Base-by-base conservation (phyloP, 2,113 vertebrate genomes). In the Tor tambroides region DNA sequence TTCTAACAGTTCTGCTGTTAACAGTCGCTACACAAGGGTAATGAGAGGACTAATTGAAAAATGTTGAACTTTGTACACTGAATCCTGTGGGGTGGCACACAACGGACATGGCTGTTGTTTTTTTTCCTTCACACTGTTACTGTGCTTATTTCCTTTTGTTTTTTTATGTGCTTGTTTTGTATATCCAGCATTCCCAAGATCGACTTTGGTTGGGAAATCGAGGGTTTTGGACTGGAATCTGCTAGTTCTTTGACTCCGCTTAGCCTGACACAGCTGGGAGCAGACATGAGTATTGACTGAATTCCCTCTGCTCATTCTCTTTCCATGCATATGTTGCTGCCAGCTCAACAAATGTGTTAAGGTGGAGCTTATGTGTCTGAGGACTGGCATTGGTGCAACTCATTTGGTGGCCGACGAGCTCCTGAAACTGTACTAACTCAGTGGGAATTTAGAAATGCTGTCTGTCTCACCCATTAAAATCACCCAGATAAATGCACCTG, bases 381-480 rank as follows among this genome's bases (percentile, higher is more conserved):
- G 72, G 78, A 51, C 69, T 49, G 17, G 51, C 56, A 87, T 87
- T 88, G 87, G 35, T 69, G 90, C 1, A 78, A 75, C 74, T 85
- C 85, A 91, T 93, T 92, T 91, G 81, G 85, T 87, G 90, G 88
- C 85, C 85, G 88, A 86, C 61, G 79, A 91, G 85, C 74, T 83
- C 81, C 72, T 87, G 86, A 86, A 86, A 84, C 77, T 71, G 65
- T 89, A 85, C 87, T 84, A 83, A 77, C 87, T 87, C 80, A 61
- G 85, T 89, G 86, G 86, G 89, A 92, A 89, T 88, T 75, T 7
- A 1, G 80, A 78, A 49, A 89, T 76, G 82, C 85, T 88, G 79
- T 56, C 86, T 87, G 88, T 80, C 86, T 91, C 72, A 72, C 56
- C 91, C 90, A 93, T 93, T 92, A 92, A 92, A 92, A 91, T 83